Evolutionary conservation across 2,797 vertebrate species (phyloP).

Genomic region (Peromyscus nudipes): DNA sequence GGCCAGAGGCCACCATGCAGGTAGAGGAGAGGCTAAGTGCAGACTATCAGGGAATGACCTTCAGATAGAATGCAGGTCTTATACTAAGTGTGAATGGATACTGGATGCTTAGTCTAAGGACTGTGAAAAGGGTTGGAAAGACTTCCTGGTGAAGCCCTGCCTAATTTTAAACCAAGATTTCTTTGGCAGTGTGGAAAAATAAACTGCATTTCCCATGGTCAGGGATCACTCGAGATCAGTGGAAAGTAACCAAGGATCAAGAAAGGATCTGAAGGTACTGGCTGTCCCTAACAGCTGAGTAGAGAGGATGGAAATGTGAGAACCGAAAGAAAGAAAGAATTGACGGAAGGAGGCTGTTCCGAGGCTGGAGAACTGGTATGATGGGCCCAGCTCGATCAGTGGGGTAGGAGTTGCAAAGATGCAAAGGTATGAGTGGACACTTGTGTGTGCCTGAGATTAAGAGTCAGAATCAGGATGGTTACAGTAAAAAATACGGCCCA

Average conservation of each 20-base stretch:
- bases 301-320: background rate
- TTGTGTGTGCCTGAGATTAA: background rate
- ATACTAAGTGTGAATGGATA: background rate
- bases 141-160: background rate
- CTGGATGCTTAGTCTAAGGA: background rate
- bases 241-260: background rate
- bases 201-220: background rate
- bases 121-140: background rate
- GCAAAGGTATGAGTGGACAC: background rate
- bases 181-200: background rate
- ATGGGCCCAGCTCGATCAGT: background rate
- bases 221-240: background rate
- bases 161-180: background rate
- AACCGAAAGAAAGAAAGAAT: background rate
- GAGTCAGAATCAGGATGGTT: background rate
- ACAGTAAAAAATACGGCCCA: background rate
- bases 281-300: background rate
- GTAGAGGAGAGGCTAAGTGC: background rate
- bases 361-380: background rate
- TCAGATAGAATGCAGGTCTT: background rate
- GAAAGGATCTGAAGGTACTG: conserved; percentile 6
- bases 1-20: background rate
- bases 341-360: background rate
- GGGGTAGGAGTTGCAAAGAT: background rate
- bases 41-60: background rate